A percentile compares a stretch with the other conserved stretches of the same genome.
Evolutionary conservation across 2,797 vertebrate species (phyloP).

Genomic region (Botia almorhae): DNA sequence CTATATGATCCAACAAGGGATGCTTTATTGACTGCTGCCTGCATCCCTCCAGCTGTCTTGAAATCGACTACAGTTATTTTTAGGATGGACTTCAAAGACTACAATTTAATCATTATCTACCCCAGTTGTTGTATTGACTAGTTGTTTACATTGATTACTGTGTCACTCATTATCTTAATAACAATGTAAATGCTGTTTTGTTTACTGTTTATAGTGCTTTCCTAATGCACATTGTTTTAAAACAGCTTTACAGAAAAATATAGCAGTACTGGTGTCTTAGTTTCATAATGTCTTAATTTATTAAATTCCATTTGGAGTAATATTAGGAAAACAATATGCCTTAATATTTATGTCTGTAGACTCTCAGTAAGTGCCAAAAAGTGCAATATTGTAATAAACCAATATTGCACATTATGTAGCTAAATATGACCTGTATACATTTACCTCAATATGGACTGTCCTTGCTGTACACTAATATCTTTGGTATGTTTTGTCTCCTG

Average conservation of each 20-base stretch:
- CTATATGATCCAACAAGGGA: not conserved
- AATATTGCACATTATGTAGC: too few species aligned
- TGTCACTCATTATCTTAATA: not conserved
- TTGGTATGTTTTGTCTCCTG: not conserved
- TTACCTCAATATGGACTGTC: too few species aligned
- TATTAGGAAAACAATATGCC: too few species aligned
- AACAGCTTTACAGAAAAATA: not conserved
- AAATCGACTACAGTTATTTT: constrained; percentile 9
- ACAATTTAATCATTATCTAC: not conserved
- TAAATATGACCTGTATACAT: too few species aligned
- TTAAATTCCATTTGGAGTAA: too few species aligned
- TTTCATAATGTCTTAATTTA: too few species aligned
- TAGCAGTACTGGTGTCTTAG: too few species aligned
- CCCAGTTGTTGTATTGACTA: too few species aligned
- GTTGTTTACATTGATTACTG: not conserved
- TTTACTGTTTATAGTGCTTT: not conserved
- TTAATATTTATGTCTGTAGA: too few species aligned
- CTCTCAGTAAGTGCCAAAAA: too few species aligned
- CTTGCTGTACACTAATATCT: too few species aligned
- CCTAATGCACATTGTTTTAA: not conserved
- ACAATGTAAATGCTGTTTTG: not conserved
- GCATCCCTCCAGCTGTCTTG: not conserved
- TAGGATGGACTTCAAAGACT: constrained; percentile 1
- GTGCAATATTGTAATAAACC: too few species aligned
- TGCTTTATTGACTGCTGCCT: constrained; percentile 5